A percentile compares a stretch with the other conserved stretches of the same genome.
Evolutionary conservation across 2,797 vertebrate genomes (phyloP).

Genomic region (Rhinoraja longicauda): DNA sequence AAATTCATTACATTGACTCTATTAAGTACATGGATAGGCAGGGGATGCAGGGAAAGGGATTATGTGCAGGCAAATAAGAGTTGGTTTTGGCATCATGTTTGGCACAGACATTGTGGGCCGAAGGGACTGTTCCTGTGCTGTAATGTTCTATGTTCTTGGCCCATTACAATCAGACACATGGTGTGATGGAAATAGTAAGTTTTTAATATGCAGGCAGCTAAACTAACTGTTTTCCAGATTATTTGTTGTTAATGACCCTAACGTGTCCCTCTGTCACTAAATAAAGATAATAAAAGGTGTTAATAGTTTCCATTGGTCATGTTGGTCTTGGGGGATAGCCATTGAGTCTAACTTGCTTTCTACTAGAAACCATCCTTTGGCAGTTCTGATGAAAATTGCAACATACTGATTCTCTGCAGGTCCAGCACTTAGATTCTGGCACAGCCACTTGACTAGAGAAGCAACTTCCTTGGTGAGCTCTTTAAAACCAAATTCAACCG

Average conservation of each 20-base stretch:
- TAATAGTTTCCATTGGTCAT: not conserved
- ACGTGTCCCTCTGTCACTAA: not conserved
- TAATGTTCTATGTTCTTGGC: not conserved
- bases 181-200: not conserved
- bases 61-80: no score
- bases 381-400: not conserved
- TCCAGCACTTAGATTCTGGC: slow-evolving; percentile 8
- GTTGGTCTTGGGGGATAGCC: not conserved
- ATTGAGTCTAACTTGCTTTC: not conserved
- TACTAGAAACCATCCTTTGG: not conserved
- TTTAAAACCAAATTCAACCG: slow-evolving; percentile 9
- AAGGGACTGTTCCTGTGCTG: no score
- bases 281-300: not conserved
- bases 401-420: not conserved
- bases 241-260: not conserved
- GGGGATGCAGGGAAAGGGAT: no score
- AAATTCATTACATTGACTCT: not conserved
- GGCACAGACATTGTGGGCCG: no score
- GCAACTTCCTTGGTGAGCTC: slow-evolving; percentile 23
- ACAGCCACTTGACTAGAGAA: slow-evolving; percentile 5
- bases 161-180: not conserved
- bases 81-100: no score
- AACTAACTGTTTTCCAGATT: not conserved
- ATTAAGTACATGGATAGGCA: no score
- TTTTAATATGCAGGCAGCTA: not conserved